phyloP scores from a whole-genome alignment of 2,797 vertebrate species.

The Cossypha polioptera region DNA sequence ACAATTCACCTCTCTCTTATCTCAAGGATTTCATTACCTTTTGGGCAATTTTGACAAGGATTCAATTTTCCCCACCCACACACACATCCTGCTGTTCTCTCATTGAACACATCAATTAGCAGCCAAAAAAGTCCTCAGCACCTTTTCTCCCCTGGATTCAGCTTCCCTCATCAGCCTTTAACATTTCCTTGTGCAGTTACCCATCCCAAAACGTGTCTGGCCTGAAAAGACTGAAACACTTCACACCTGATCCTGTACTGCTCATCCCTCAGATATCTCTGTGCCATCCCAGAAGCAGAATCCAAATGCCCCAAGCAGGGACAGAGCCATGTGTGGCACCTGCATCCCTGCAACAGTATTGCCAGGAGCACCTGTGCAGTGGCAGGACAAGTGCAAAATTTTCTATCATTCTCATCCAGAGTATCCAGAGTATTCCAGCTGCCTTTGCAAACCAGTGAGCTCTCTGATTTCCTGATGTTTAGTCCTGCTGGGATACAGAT shows the following conservation, averaged over 20 bases:
- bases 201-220: neutral
- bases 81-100: slow-evolving; percentile 3
- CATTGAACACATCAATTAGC: slow-evolving; percentile 12
- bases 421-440: neutral
- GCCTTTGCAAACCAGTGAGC: neutral
- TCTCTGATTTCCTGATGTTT: neutral
- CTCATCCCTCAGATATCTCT: neutral
- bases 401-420: neutral
- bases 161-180: neutral
- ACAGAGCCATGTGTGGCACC: fast-evolving
- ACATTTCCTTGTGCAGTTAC: neutral
- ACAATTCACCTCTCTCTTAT: slow-evolving; percentile 22
- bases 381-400: neutral
- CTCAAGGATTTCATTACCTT: slow-evolving; percentile 47
- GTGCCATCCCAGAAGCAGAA: neutral
- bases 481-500: too few species aligned
- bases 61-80: neutral
- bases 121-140: neutral
- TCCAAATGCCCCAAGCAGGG: neutral
- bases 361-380: fast-evolving
- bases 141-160: neutral
- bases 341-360: neutral
- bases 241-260: neutral
- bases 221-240: neutral
- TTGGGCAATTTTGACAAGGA: slow-evolving; percentile 43